Evolutionary conservation across 2,888 invertebrate genomes (phyloP), one percentile per base, ranked within the genome.

Genomic region (Phasia obesa): DNA sequence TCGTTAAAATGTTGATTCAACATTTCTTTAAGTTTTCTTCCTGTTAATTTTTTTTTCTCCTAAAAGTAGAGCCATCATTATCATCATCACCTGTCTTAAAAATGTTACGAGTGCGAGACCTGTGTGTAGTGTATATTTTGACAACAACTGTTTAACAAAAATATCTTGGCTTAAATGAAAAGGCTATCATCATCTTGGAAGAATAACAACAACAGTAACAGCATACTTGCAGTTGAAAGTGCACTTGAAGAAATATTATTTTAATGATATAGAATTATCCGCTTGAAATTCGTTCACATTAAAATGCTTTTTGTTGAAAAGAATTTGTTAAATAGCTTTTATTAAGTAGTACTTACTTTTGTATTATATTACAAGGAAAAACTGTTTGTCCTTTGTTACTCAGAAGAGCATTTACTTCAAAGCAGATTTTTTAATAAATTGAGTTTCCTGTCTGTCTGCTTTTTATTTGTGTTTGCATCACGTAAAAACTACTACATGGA

Each of bases 31-130:
- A n/a, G 51, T 35, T 69, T 42, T 60, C 47, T 64, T 69, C 35
- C 59, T 60, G 73, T 53, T 59, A 59, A 53, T 73, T 47, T 79
- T 67, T 65, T 71, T 60, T 67, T n/a, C n/a, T n/a, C n/a, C 60
- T 74, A 38, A 62, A 67, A 69, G 73, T 60, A 67, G 60, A 74
- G 73, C 73, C 73, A 69, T 80, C 79, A 77, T 70, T 64, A 77
- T 77, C 60, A 67, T 69, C 73, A 74, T 74, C 79, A 80, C 79
- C 79, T 80, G 79, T 74, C 67, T 80, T 60, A 35, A 55, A 74
- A 74, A 35, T 74, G 38, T 60, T 67, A 55, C 17, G 23, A 73
- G 42, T 65, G 55, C 70, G n/a, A 70, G 65, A 80, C 60, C 47
- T 62, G 53, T 44, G 51, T 73, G 42, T 71, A 57, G 73, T 44